Base-by-base conservation (phyloP, 1,140 invertebrate genomes). In the Globodera ellingtonae region DNA sequence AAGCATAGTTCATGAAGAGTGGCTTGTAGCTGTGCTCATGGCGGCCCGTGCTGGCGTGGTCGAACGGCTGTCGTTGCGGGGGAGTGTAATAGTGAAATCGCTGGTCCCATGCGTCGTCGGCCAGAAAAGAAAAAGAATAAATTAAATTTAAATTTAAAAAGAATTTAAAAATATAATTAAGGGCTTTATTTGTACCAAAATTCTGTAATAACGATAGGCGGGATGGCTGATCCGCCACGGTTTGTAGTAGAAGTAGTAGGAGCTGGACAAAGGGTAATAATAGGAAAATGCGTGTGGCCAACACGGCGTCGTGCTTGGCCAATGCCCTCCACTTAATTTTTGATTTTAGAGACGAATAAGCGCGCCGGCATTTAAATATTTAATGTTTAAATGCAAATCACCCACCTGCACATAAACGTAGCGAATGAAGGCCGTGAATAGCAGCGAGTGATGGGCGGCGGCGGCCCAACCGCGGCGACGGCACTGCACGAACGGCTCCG, bases 201-300 rank as follows among this genome's bases (percentile, higher is more conserved):
- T 69, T 15, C 75, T 24, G 59, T 77, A 77, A 21, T 77, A 77
- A n/a, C 75, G 75, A 47, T 77, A 77, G 1, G 75, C 62, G 47
- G n/a, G 13, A 48, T 70, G 21, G 47, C 21, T 47, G 18, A 77
- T 46, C 4, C 75, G 52, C 75, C 75, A 77, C 18, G 75, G 75
- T 24, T 48, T 77, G 48, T 77, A 77, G 69, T 77, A 77, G 21
- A 18, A 77, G 21, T 48, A 77, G 48, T 77, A 77, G 8, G 75
- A 77, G 69, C 75, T 77, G 46, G 75, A 77, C 48, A 77, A 62
- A 6, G 75, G 75, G 24, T 77, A 77, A 67, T 77, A 77, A 47
- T 77, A 77, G 69, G 75, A 77, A 47, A 77, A 77, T 13, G 75
- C 52, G 50, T 70, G 67, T 10, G 75, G 75, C 56, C 52, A 77